These are phyloP conservation scores for Apomyelois bistriatella DNA, from an alignment of 2,888 invertebrate genomes.

Conservation along the genomic window DNA sequence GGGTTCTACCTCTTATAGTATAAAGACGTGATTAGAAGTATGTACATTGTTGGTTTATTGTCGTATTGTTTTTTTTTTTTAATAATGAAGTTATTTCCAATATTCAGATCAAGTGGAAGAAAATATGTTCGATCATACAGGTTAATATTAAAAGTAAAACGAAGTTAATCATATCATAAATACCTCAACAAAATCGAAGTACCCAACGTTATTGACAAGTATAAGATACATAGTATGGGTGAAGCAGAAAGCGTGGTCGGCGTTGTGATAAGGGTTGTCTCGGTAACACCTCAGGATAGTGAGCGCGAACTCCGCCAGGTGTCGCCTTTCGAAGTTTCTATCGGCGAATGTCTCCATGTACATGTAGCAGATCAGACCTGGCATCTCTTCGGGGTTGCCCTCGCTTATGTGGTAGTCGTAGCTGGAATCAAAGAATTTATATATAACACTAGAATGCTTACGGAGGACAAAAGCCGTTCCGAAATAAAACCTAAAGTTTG, in stretches of 20 bases:
- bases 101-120: too few species aligned
- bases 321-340: constrained; percentile 49
- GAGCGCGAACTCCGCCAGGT: constrained; percentile 70
- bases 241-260: constrained; percentile 82
- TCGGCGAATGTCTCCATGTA: constrained; percentile 66
- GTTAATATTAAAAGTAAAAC: too few species aligned
- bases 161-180: neutral
- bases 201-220: constrained; percentile 59
- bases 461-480: too few species aligned
- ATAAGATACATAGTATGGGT: constrained; percentile 81
- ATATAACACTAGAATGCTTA: too few species aligned
- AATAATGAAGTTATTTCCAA: too few species aligned
- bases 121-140: too few species aligned
- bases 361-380: constrained; percentile 76
- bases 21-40: too few species aligned
- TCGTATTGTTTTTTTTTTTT: too few species aligned
- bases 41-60: too few species aligned
- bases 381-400: constrained; percentile 69
- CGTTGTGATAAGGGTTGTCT: constrained; percentile 81
- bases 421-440: constrained; percentile 54
- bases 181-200: constrained; percentile 74
- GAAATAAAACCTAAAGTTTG: too few species aligned
- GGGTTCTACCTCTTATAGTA: too few species aligned
- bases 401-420: constrained; percentile 79
- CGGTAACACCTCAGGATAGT: constrained; percentile 71